Percentiles rank a stretch among this genome's conserved stretches.
Evolutionary conservation across 2,113 vertebrate genomes (phyloP).

Genomic region (Cygnus atratus): DNA sequence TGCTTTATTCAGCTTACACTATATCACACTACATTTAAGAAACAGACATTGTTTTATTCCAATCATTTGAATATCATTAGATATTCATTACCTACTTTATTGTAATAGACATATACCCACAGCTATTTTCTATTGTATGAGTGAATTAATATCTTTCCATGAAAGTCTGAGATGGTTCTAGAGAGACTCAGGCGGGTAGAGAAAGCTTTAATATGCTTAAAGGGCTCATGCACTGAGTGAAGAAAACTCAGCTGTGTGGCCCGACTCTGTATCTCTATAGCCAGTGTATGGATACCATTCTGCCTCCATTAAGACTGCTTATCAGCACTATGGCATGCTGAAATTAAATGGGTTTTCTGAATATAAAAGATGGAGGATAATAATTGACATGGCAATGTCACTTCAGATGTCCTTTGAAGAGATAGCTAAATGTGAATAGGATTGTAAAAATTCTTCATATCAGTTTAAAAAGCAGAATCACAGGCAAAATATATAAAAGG

Average conservation of each 20-base stretch:
- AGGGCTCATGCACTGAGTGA: not conserved
- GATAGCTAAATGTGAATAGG: not conserved
- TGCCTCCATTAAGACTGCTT: not conserved
- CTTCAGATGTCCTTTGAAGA: not conserved
- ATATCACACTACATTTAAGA: not conserved
- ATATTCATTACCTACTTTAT: not conserved
- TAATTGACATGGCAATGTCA: rapidly evolving
- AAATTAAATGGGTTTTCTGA: not conserved
- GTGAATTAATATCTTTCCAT: not conserved
- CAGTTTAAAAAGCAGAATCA: not conserved
- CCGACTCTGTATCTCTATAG: not conserved
- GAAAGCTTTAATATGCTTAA: not conserved
- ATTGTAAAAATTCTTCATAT: not conserved
- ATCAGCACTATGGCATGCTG: too few relatives aligned
- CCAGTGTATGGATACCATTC: not conserved
- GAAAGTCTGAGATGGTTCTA: not conserved
- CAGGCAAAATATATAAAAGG: not conserved
- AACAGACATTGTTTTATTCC: not conserved
- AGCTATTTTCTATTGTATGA: not conserved
- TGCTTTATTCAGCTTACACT: not conserved
- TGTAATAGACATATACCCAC: not conserved
- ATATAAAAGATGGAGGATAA: not conserved
- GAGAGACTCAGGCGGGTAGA: not conserved
- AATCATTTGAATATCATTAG: not conserved
- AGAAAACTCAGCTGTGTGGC: not conserved